phyloP scores from a whole-genome alignment of 2,113 vertebrate species.

The Donacobius atricapilla region DNA sequence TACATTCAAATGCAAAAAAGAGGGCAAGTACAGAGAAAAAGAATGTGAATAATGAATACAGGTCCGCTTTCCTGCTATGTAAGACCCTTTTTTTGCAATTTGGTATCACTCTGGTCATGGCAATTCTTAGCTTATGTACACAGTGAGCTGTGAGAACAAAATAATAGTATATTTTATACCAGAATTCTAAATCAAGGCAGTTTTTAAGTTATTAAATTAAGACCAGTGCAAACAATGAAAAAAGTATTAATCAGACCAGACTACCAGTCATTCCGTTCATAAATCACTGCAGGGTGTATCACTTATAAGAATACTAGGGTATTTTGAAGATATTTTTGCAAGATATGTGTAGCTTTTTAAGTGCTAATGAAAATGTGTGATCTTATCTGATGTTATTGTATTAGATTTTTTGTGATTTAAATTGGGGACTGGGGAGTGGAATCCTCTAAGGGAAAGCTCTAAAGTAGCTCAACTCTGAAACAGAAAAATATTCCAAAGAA shows the following conservation, averaged over 20 bases:
- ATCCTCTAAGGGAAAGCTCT: neutral
- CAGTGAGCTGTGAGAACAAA: neutral
- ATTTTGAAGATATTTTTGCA: neutral
- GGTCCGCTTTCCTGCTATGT: neutral
- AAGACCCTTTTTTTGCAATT: neutral
- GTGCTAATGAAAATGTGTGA: neutral
- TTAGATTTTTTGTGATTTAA: neutral
- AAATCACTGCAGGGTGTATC: neutral
- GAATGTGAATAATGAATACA: neutral
- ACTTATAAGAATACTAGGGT: neutral
- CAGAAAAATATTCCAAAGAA: neutral
- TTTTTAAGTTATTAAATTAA: neutral
- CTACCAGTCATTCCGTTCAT: neutral
- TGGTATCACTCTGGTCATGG: neutral
- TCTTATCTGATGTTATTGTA: neutral
- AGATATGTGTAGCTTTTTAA: neutral
- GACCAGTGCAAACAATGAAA: neutral
- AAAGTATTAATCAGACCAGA: neutral
- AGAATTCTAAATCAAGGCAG: neutral
- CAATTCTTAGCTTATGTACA: neutral
- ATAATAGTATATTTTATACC: neutral
- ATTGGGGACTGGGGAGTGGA: neutral
- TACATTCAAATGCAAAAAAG: neutral
- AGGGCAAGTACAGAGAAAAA: neutral
- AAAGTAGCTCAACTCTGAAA: neutral